A percentile compares a stretch with the other conserved stretches of the same genome.
Conservation (phyloP, 2,888 invertebrate genomes). For the Ecdyonurus torrentis region DNA sequence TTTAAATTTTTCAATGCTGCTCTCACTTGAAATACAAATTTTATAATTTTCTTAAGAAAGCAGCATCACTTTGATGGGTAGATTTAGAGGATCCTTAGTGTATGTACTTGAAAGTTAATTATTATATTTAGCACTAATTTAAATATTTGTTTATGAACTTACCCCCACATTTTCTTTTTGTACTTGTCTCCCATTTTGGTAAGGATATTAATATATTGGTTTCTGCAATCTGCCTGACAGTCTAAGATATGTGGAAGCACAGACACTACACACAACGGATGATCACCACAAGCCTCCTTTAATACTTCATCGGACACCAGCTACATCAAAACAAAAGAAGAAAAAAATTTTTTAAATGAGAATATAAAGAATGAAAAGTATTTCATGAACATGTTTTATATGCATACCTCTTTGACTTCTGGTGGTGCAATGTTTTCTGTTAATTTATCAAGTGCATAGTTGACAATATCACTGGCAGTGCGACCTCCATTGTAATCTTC, state of each 20-base stretch:
- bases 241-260: constrained; percentile 91
- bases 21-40: not conserved
- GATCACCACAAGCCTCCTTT: constrained; percentile 62
- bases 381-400: not conserved
- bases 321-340: constrained; percentile 22
- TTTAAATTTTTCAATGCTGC: not conserved
- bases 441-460: constrained; percentile 76
- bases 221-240: constrained; percentile 84
- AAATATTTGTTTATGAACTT: constrained; percentile 22
- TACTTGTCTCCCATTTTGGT: constrained; percentile 69
- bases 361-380: not conserved
- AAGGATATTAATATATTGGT: constrained; percentile 62
- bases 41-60: not conserved
- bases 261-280: constrained; percentile 80
- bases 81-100: too few species aligned
- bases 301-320: constrained; percentile 37
- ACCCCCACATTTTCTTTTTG: constrained; percentile 92
- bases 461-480: constrained; percentile 74
- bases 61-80: too few species aligned
- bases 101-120: too few species aligned
- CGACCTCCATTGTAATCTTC: constrained; percentile 89
- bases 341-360: not conserved
- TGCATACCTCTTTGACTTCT: constrained; percentile 55
- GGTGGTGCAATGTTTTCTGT: constrained; percentile 81
- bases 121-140: too few species aligned